Evolutionary conservation across 2,888 invertebrate species (phyloP).

Genomic region (Aleiodes testaceus): DNA sequence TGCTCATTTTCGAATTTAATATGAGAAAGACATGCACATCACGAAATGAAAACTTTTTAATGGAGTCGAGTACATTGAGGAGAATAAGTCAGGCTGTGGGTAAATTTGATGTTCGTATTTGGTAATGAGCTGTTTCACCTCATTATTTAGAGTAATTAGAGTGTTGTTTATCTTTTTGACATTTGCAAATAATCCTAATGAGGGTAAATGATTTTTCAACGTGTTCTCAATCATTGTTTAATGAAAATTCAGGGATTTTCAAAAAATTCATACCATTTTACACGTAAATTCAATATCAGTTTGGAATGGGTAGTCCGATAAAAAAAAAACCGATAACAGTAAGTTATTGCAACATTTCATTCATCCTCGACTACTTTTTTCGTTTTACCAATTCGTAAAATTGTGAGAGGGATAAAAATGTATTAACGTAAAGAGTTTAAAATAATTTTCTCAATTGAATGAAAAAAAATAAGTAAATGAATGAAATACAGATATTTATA

Average conservation of each 20-base stretch:
- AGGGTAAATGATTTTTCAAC: neutral
- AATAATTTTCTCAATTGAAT: neutral
- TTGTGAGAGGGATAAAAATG: neutral
- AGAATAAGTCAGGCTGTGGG: too few relatives aligned
- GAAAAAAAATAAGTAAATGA: neutral
- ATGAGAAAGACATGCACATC: neutral
- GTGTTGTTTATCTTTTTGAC: too few relatives aligned
- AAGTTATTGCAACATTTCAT: constrained; percentile 17
- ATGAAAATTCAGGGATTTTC: neutral
- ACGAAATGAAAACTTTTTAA: neutral
- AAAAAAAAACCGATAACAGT: constrained; percentile 14
- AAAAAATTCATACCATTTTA: neutral
- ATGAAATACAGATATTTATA: neutral
- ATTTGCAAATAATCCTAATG: too few relatives aligned
- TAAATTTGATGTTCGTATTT: too few relatives aligned
- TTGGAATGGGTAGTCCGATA: neutral
- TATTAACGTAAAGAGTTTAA: neutral
- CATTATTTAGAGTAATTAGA: too few relatives aligned
- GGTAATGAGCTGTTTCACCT: too few relatives aligned
- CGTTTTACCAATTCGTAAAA: neutral
- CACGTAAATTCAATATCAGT: neutral
- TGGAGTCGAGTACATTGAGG: neutral
- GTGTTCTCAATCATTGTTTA: neutral
- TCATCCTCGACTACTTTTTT: neutral
- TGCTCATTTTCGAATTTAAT: constrained; percentile 11